Base-by-base conservation (phyloP, 2,888 invertebrate genomes). In the Caenorhabditis sp. region DNA sequence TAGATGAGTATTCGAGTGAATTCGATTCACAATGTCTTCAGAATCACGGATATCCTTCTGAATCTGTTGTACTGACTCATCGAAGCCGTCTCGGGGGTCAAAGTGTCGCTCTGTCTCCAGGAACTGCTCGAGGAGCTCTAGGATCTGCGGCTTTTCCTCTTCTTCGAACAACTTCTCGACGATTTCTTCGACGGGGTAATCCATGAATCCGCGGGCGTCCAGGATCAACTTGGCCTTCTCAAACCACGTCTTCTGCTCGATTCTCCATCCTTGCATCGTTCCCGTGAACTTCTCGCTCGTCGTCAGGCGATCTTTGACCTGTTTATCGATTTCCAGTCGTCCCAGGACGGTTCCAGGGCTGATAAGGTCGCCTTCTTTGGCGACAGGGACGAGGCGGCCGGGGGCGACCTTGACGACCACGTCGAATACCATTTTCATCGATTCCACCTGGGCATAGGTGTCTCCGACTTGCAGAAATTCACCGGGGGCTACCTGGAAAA, bases 381-480 rank as follows among this genome's bases (percentile, higher is more conserved):
- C 72, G 15, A 80, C 62, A 24, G 37, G 65, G 15, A 72, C 51
- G 20, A 79, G 37, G 58, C 77, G 60, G 55, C 81, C 81, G 0
- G 76, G 61, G 2, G 64, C 58, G 40, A 58, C 61, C 22, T 77
- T 70, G 15, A 70, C 67, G 13, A 71, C 65, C 22, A 81, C 76
- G 50, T 81, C 76, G 15, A 81, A 76, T 5, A 77, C 28, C 65
- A 81, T 70, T 51, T 81, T 81, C 81, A 81, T 81, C 32, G 76
- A 77, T 44, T 81, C 81, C 50, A 81, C 61, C 18, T 76, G 76
- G n/a, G 81, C 81, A 56, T 69, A 70, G 0, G 76, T 76, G 24
- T 76, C 58, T 9, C 81, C 81, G 22, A 74, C 61, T 61, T 76
- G 35, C 18, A 81, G 22, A 24, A 68, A 74, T 44, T 74, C 74